A percentile compares a stretch with the other conserved stretches of the same genome.
Evolutionary conservation across 2,888 invertebrate genomes (phyloP).

Genomic region (Cantharis nigra): DNA sequence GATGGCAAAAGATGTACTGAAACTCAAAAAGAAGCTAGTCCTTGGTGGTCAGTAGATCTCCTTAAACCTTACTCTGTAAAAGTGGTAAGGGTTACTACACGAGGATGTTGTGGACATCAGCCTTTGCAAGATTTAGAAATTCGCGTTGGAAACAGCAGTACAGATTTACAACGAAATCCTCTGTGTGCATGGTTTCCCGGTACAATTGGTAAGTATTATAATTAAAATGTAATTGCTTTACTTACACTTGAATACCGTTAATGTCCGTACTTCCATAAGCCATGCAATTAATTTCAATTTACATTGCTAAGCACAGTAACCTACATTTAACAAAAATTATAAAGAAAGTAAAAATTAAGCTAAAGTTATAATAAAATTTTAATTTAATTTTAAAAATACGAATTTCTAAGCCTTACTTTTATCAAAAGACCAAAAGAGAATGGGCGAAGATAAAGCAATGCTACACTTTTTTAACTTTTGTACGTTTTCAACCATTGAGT

Average conservation of each 20-base stretch:
- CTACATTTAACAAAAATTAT: not conserved
- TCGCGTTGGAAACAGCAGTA: constrained; percentile 88
- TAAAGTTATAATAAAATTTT: not conserved
- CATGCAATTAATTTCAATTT: not conserved
- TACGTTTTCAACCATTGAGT: not conserved
- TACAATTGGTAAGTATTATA: constrained; percentile 69
- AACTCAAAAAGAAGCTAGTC: constrained; percentile 86
- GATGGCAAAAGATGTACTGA: constrained; percentile 88
- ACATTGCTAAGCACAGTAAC: not conserved
- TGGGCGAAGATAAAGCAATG: not conserved
- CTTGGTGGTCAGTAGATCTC: constrained; percentile 93
- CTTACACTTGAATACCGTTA: not conserved
- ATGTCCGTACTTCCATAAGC: not conserved
- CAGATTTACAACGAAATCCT: constrained; percentile 84
- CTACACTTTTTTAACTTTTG: not conserved
- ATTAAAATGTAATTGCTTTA: not conserved
- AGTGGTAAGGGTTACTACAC: constrained; percentile 84
- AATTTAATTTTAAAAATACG: not conserved
- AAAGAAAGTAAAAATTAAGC: not conserved
- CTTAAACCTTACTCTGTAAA: constrained; percentile 82
- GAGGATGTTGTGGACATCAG: constrained; percentile 84
- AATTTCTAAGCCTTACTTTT: not conserved
- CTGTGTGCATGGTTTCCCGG: constrained; percentile 94
- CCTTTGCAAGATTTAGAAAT: constrained; percentile 88
- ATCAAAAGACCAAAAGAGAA: not conserved